Base-by-base conservation (phyloP, 2,797 vertebrate species). In the Mormyrops attenuatus region DNA sequence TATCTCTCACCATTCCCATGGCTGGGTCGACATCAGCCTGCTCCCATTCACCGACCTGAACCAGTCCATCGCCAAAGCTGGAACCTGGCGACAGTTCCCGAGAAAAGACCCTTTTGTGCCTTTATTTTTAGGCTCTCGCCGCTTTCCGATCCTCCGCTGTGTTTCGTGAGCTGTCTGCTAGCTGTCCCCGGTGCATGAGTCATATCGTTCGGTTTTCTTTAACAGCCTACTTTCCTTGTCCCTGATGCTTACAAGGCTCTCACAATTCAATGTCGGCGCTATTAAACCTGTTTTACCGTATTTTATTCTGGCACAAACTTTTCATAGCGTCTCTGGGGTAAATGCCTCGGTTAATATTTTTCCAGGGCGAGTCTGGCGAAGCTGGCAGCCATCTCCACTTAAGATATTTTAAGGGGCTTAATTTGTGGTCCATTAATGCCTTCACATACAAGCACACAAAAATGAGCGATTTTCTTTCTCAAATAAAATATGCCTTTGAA, bases 121-220 rank as follows among this genome's bases (percentile, higher is more conserved):
- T 50, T 85, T 85, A 85, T 85, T 85, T 85, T 85, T 53, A 85
- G 49, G n/a, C 13, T 47, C 47, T 85, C 44, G 6, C 47, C n/a
- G 49, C 26, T 85, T 85, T 47, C 89, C 89, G 38, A 89, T n/a
- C 85, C 26, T 57, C 30, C 66, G 20, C 82, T 77, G 52, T 57
- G 44, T 66, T 88, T 91, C 85, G 7, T 77, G 84, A 22, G n/a
- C 50, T 91, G 38, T 84, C 89, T 30, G 34, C 90, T 8, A 3
- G 50, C 66, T 90, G 89, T 90, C 91, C 91, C 5, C 5, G 11
- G 84, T 52, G n/a, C 1, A 60, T 93, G 94, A 95, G 91, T 95
- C 94, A 95, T 91, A 47, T 1, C 50, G 47, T 38, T 82, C 89
- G 87, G 87, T 91, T 91, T 92, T 63, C 91, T 91, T 90, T 93